Conservation (phyloP, 2,113 vertebrate species). For the Anhinga anhinga region DNA sequence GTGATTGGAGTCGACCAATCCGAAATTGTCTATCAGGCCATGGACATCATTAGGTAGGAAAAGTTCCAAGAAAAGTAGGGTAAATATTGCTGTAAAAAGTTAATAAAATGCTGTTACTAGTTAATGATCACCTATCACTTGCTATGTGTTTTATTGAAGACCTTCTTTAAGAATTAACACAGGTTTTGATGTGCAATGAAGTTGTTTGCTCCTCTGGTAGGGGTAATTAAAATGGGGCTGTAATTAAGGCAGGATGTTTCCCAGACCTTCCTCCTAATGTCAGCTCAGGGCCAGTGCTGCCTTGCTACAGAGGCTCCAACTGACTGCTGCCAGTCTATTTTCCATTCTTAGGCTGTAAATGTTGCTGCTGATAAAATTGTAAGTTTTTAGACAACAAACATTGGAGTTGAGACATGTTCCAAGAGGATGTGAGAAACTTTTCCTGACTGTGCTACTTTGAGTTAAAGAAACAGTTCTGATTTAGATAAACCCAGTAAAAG, state of each 20-base stretch:
- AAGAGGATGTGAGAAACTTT: background rate
- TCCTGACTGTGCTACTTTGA: background rate
- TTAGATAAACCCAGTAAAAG: background rate
- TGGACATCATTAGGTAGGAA: conserved; percentile 93
- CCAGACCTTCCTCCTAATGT: background rate
- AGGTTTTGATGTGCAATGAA: background rate
- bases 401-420: background rate
- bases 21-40: conserved; percentile 94
- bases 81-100: background rate
- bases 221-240: background rate
- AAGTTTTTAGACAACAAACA: background rate
- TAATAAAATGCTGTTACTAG: background rate
- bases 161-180: background rate
- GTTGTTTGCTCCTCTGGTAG: background rate
- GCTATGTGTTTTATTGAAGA: background rate
- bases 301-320: background rate
- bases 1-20: conserved; percentile 96
- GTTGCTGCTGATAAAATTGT: background rate
- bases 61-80: background rate
- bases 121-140: background rate
- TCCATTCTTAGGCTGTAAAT: fast-evolving
- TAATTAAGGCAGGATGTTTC: background rate
- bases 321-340: background rate
- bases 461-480: background rate
- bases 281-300: background rate